phyloP scores from a whole-genome alignment of 1,140 invertebrate genomes.

The Drusus annulatus region DNA sequence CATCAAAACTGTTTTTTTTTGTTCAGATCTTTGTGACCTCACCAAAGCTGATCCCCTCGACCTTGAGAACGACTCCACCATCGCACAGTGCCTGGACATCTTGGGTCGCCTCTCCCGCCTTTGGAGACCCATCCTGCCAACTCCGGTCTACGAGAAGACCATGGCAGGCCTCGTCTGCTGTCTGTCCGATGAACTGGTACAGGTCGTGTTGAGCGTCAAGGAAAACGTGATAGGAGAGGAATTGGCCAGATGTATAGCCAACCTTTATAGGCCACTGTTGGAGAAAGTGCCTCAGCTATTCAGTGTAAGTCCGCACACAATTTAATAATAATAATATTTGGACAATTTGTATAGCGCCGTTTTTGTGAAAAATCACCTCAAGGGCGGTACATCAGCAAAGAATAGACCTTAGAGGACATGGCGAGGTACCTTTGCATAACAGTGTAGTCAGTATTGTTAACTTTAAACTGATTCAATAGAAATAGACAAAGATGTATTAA shows the following conservation, averaged over 20 bases:
- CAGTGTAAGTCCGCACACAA: constrained; percentile 20
- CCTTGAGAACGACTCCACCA: constrained; percentile 62
- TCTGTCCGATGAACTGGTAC: constrained; percentile 44
- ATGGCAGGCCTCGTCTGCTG: constrained; percentile 62
- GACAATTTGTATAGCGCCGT: no score
- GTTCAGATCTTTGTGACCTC: constrained; percentile 60
- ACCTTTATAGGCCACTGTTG: constrained; percentile 34
- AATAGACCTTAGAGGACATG: no score
- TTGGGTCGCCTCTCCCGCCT: constrained; percentile 62
- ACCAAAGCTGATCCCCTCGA: constrained; percentile 63
- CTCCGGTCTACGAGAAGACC: constrained; percentile 65
- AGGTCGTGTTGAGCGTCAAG: constrained; percentile 43
- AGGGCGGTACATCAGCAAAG: no score
- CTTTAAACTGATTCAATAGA: no score
- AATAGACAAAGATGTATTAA: no score
- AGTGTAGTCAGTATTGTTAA: no score
- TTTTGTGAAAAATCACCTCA: no score
- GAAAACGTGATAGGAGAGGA: constrained; percentile 43
- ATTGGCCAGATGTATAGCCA: constrained; percentile 30
- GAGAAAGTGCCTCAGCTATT: constrained; percentile 45
- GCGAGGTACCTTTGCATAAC: no score
- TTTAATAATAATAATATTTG: no score
- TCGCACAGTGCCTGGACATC: constrained; percentile 62
- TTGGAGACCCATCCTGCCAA: constrained; percentile 64
- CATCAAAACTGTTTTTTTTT: not conserved